phyloP scores from a whole-genome alignment of 1,140 invertebrate genomes.

The Neelides sp. region DNA sequence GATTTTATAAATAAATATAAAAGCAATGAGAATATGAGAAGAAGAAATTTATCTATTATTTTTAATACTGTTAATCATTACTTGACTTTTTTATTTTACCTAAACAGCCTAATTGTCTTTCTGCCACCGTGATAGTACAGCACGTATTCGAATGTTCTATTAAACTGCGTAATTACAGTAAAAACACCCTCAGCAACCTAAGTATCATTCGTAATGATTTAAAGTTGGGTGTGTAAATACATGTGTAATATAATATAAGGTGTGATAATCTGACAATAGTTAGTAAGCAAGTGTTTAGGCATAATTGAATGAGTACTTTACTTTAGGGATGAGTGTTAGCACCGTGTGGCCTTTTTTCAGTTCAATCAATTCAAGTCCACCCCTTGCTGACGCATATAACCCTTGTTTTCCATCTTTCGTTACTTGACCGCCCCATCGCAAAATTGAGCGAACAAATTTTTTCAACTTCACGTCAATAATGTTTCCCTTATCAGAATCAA shows the following conservation, averaged over 20 bases:
- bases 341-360: conserved; percentile 65
- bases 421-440: conserved; percentile 69
- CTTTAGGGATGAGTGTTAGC: conserved; percentile 73
- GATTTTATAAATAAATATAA: conserved; percentile 18
- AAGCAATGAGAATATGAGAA: conserved; percentile 32
- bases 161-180: conserved; percentile 86
- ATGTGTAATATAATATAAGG: too few species aligned
- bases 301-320: not conserved
- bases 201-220: conserved; percentile 37
- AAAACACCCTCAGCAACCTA: conserved; percentile 88
- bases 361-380: conserved; percentile 81
- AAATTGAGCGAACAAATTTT: conserved; percentile 59
- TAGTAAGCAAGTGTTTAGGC: too few species aligned
- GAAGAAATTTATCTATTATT: conserved; percentile 2
- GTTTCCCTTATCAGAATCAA: conserved; percentile 79
- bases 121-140: conserved; percentile 91
- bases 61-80: too few species aligned
- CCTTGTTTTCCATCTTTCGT: conserved; percentile 78
- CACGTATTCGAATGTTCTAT: conserved; percentile 79
- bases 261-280: too few species aligned
- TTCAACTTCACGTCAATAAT: conserved; percentile 66
- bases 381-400: conserved; percentile 79
- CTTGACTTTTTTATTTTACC: too few species aligned
- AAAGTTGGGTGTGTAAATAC: conserved; percentile 38
- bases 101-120: conserved; percentile 76